Conservation (phyloP, 2,797 vertebrate species). For the Gymnoscopelus braueri region DNA sequence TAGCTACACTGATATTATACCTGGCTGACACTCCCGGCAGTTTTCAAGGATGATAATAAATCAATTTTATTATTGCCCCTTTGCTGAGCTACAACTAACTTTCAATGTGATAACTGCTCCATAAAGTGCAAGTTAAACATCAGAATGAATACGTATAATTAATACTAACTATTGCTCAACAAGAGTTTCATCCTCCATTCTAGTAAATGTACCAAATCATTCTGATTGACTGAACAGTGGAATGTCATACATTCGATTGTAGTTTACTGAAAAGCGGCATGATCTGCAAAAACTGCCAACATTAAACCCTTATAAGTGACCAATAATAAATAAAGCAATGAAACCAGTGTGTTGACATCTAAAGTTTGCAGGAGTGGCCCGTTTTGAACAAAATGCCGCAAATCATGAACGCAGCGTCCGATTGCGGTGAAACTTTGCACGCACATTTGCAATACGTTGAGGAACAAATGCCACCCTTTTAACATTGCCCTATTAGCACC, state of each 20-base stretch:
- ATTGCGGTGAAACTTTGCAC: too few relatives aligned
- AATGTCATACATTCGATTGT: not conserved
- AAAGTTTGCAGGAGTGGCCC: too few relatives aligned
- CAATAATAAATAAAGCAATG: too few relatives aligned
- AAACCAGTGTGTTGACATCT: too few relatives aligned
- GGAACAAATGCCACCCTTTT: too few relatives aligned
- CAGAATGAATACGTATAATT: constrained; percentile 13
- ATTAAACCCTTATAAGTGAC: not conserved
- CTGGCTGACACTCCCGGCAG: constrained; percentile 17
- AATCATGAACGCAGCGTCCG: too few relatives aligned
- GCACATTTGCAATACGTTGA: too few relatives aligned
- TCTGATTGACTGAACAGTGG: not conserved
- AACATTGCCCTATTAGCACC: too few relatives aligned
- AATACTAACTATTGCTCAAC: constrained; percentile 8
- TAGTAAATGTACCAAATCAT: not conserved
- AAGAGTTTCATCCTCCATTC: not conserved
- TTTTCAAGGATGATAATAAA: constrained; percentile 38
- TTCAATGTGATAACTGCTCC: constrained; percentile 30
- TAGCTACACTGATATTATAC: constrained; percentile 14
- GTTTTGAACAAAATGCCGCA: too few relatives aligned
- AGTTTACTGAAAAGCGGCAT: not conserved
- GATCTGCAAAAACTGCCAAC: not conserved
- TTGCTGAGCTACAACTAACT: constrained; percentile 29
- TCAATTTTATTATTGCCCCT: constrained; percentile 28
- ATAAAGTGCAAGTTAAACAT: constrained; percentile 12